These are phyloP conservation scores for Mustelus asterias DNA, from an alignment of 2,113 vertebrate species.

Conservation along the genomic window DNA sequence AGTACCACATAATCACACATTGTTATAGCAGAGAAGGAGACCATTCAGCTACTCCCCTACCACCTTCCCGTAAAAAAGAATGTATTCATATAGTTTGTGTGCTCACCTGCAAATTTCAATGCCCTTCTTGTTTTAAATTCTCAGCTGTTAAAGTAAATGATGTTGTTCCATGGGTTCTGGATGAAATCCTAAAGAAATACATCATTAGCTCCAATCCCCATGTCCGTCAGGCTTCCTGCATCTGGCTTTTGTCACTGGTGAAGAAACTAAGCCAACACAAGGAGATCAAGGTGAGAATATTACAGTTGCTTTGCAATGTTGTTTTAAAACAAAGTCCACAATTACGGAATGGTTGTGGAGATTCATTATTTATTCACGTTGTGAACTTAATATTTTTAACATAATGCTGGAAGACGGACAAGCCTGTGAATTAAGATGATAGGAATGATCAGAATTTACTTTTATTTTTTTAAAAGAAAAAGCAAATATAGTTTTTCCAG, in stretches of 20 bases:
- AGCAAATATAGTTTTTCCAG: too few species aligned
- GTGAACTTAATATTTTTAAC: not conserved
- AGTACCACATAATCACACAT: not conserved
- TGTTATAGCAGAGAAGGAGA: not conserved
- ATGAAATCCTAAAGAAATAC: slow-evolving; percentile 76
- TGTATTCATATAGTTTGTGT: not conserved
- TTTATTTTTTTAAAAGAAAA: not conserved
- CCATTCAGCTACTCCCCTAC: not conserved
- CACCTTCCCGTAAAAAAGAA: not conserved
- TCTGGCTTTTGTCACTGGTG: slow-evolving; percentile 92
- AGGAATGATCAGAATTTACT: not conserved
- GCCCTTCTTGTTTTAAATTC: not conserved
- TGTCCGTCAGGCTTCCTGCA: slow-evolving; percentile 84
- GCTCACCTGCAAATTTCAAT: not conserved
- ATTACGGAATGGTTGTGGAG: not conserved
- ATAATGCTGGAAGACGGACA: not conserved
- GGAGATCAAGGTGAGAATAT: slow-evolving; percentile 75
- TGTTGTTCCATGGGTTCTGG: slow-evolving; percentile 83
- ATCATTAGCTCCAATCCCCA: slow-evolving; percentile 86
- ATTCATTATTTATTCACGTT: not conserved
- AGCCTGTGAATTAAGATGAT: not conserved
- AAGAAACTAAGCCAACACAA: slow-evolving; percentile 82
- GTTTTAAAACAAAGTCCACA: not conserved
- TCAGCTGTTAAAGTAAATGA: slow-evolving; percentile 80
- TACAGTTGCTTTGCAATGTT: not conserved